Base-by-base conservation (phyloP, 1,140 invertebrate species). In the Cephus cinctus region DNA sequence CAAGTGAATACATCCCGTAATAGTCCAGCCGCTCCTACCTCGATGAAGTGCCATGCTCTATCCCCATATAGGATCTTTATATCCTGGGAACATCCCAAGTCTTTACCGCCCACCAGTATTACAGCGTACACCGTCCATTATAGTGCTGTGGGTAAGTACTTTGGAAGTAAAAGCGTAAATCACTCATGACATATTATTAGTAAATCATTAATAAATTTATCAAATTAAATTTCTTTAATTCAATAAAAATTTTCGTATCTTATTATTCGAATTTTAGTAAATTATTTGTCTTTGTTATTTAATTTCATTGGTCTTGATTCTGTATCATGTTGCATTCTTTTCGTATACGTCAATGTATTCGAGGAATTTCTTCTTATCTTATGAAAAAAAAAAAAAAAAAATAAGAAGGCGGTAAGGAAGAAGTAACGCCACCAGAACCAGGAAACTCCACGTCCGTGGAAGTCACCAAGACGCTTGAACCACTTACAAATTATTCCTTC, bases 401-500 rank as follows among this genome's bases (percentile, higher is more conserved):
- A n/a, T n/a, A n/a, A 63, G 76, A 80, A 57, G 80, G 81, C 54
- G 74, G 73, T n/a, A 78, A 82, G 57, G 76, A 80, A 50, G 83
- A 82, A 51, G 65, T 80, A 38, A 72, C 71, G 22, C 67, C 65
- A 5, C 68, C 70, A 12, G 67, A 78, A 56, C 67, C 78, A 51
- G 67, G 74, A 23, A 78, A 83, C 68, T 74, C 78, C 36, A 77
- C 75, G 31, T 74, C 73, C 19, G 63, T 78, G 35, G 71, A 83
- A 56, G 61, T 80, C 11, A 72, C 76, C 5, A 75, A 80, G 46
- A 76, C 78, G 48, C 73, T 86, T 32, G 76, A 78, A 57, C 81
- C 81, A 3, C 83, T 76, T 73, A 86, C 84, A 47, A 86, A 85
- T 71, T 87, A 87, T 58, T 81, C 81, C 14, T 83, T 86, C 62